These are phyloP conservation scores for Drosophila trichaetosa DNA, from an alignment of 2,888 invertebrate species.

Conservation along the genomic window DNA sequence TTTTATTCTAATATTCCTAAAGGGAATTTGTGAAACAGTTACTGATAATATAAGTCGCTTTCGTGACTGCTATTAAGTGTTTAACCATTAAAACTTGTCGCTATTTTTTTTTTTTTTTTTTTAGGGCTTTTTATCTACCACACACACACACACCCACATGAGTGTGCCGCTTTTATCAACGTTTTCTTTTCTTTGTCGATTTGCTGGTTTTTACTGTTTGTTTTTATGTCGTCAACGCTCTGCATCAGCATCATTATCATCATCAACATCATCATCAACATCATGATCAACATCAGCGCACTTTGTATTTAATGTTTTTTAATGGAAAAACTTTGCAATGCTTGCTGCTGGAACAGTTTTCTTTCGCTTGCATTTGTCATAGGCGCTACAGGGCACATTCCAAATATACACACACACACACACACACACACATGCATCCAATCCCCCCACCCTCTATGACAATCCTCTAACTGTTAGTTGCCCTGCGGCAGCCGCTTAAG, in stretches of 20 bases:
- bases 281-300: constrained; percentile 53
- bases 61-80: constrained; percentile 1
- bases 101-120: constrained; percentile 34
- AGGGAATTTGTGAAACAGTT: not conserved
- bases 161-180: constrained; percentile 34
- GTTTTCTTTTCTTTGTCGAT: constrained; percentile 35
- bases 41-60: not conserved
- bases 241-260: constrained; percentile 18
- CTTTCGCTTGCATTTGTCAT: constrained; percentile 58
- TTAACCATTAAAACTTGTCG: constrained; percentile 31
- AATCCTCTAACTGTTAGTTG: constrained; percentile 43
- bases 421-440: not conserved
- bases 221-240: constrained; percentile 43
- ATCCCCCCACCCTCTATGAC: not conserved
- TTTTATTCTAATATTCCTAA: not conserved
- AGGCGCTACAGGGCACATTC: constrained; percentile 44
- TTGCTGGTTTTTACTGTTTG: constrained; percentile 59
- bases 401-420: not conserved
- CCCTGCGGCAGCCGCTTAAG: constrained; percentile 57
- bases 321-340: constrained; percentile 71
- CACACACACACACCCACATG: constrained; percentile 5
- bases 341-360: constrained; percentile 55
- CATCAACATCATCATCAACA: constrained; percentile 28
- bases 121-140: constrained; percentile 10
- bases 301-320: constrained; percentile 71